Evolutionary conservation across 2,797 vertebrate genomes (phyloP), one percentile per base, ranked within the genome.

Genomic region (Phoebastria nigripes): DNA sequence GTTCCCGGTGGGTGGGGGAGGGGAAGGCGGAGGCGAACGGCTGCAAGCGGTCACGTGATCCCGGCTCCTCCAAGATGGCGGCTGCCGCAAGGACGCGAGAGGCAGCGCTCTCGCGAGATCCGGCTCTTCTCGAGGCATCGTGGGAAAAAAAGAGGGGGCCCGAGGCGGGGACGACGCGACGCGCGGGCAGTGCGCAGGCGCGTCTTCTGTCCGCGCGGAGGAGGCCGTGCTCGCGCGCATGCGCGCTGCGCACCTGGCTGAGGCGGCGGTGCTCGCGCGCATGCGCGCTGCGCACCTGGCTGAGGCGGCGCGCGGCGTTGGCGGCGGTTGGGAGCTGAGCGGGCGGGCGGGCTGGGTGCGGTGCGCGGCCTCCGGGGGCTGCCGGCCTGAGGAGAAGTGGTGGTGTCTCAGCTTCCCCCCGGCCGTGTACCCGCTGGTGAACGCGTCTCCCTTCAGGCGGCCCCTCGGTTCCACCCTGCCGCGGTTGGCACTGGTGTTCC

Each of bases 1-100:
- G 62, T 81, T 83, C 78, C 78, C 90, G 71, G 83, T 65, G 95
- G 89, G 86, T 89, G 94, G 96, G 95, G 96, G 95, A 96, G 96
- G 96, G 96, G 95, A 94, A 84, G 58, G 91, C 81, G 92, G 89
- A 91, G 93, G 89, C 69, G 87, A 89, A 24, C 81, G 49, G 62
- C 65, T 65, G 91, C 73, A 12, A 25, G 65, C 29, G 67, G 44
- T 96, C 97, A 97, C 96, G 96, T 97, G 96, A 95, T 18, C 15
- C 28, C 9, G 7, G 15, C 28, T 1, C 28, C 8, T 15, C 15
- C 89, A 95, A 95, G 74, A 95, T 95, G 96, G 92, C 94, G 91
- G 67, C 51, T 2, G 28, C 37, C 37, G 82, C 83, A 35, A 33
- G n/a, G 12, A 67, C 78, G 59, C 73, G 37, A 41, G 12, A 2